Base-by-base conservation (phyloP, 2,797 vertebrate species). In the Crenichthys baileyi region DNA sequence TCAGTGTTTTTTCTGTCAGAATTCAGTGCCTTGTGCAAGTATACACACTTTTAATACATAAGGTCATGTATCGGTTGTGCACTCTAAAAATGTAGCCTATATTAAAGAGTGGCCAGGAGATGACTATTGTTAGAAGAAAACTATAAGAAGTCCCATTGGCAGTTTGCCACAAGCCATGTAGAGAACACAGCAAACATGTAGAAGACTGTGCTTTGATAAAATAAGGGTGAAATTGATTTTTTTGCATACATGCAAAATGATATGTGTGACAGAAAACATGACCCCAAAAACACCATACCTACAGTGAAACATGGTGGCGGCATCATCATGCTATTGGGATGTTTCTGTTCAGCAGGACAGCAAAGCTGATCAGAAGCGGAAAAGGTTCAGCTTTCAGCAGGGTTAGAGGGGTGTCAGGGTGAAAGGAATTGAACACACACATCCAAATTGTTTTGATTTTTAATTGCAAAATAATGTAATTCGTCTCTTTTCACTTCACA, bases 1-100 rank as follows among this genome's bases (percentile, higher is more conserved):
- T 56, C 29, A 75, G 31, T 50, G 67, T 13, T 31, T 51, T 75
- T 44, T 18, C 29, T 63, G 44, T 79, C 77, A 72, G 50, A 55
- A 72, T 50, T 16, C 12, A 70, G 22, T n/a, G 31, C 65, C 12
- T 68, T n/a, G 12, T 44, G 36, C 31, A 65, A 65, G 61, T 39
- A 65, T 36, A 20, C 20, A 15, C 39, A 7, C n/a, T 6, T n/a
- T 44, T 41, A n/a, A 44, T 5, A 68, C 4, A 24, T 13, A 41
- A 39, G 31, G 65, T 68, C 2, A n/a, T 56, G 55, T n/a, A n/a
- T 56, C 9, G 5, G 63, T 39, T 67, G 53, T 22, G 7, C 63
- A 22, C 61, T 9, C 16, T 11, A 39, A 18, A 65, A 18, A 36
- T 44, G 22, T 44, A 20, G 22, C 39, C 22, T 1, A n/a, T 68